Conservation (phyloP, 2,113 vertebrate species). For the Phodopus roborovskii region DNA sequence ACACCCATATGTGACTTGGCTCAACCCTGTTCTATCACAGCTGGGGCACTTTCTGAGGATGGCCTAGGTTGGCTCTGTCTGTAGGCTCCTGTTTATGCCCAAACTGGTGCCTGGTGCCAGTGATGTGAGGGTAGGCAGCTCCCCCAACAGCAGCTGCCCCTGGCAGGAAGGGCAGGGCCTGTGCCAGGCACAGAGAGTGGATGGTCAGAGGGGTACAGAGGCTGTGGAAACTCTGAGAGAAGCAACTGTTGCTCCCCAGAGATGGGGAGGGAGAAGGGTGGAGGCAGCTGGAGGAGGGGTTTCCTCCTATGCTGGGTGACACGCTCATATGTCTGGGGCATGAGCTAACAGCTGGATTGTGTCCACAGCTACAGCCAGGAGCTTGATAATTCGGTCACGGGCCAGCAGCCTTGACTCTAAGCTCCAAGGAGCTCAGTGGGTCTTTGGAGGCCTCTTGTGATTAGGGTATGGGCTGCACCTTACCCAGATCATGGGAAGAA, state of each 20-base stretch:
- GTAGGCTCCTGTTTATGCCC: background rate
- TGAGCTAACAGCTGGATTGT: background rate
- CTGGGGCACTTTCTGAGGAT: background rate
- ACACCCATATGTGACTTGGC: background rate
- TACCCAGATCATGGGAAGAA: background rate
- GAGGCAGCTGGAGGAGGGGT: background rate
- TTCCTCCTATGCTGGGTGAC: background rate
- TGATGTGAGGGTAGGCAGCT: slow-evolving; percentile 43
- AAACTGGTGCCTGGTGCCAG: background rate
- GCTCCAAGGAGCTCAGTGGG: background rate
- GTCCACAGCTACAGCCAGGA: background rate
- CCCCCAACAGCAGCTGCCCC: background rate
- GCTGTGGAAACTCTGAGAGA: slow-evolving; percentile 18
- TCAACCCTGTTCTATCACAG: background rate
- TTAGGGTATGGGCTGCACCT: background rate
- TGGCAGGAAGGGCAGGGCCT: slow-evolving; percentile 9
- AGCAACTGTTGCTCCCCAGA: background rate
- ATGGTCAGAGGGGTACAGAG: background rate
- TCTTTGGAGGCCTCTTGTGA: too few species aligned
- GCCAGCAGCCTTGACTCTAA: background rate
- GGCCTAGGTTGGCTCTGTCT: background rate
- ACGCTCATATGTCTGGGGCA: background rate
- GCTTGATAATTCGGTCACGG: background rate
- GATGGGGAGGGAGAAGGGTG: background rate
- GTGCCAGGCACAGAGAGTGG: background rate